phyloP scores from a whole-genome alignment of 2,888 invertebrate species.

The Dasypogon diadema region DNA sequence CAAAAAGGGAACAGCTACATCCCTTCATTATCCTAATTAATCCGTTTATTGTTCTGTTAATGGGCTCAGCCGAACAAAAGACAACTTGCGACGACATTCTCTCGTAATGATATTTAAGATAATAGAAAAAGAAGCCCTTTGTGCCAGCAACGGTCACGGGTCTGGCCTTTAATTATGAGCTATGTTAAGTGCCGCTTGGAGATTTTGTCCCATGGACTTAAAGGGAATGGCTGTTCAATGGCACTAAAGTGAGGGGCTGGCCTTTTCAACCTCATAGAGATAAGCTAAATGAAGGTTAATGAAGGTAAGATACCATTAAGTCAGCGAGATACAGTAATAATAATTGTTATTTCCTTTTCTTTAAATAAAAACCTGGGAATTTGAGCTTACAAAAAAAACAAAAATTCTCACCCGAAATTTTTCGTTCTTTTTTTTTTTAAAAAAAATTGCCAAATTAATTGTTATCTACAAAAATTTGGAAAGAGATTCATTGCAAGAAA shows the following conservation, averaged over 20 bases:
- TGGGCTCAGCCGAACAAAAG: conserved; percentile 55
- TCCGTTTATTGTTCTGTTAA: conserved; percentile 57
- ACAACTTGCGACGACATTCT: conserved; percentile 50
- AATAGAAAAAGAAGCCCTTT: conserved; percentile 54
- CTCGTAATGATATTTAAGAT: conserved; percentile 53
- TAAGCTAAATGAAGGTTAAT: conserved; percentile 24
- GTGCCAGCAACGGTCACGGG: conserved; percentile 52
- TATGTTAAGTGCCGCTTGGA: conserved; percentile 54
- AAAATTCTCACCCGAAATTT: neutral
- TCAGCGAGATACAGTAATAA: neutral
- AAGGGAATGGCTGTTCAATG: conserved; percentile 6
- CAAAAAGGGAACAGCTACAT: conserved; percentile 51
- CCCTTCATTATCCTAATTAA: conserved; percentile 57
- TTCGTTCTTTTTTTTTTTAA: conserved; percentile 6
- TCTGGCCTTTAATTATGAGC: conserved; percentile 52
- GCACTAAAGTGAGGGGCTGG: conserved; percentile 17
- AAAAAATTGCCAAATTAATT: conserved; percentile 15
- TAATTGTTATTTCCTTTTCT: conserved; percentile 31
- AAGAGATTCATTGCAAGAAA: no score
- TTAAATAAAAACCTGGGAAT: conserved; percentile 4
- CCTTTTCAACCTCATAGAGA: conserved; percentile 1
- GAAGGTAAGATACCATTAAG: neutral
- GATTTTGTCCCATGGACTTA: conserved; percentile 18
- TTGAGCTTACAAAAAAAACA: no score
- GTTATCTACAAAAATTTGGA: no score